Conservation (phyloP, 2,888 invertebrate genomes). For the Apantesis nais region DNA sequence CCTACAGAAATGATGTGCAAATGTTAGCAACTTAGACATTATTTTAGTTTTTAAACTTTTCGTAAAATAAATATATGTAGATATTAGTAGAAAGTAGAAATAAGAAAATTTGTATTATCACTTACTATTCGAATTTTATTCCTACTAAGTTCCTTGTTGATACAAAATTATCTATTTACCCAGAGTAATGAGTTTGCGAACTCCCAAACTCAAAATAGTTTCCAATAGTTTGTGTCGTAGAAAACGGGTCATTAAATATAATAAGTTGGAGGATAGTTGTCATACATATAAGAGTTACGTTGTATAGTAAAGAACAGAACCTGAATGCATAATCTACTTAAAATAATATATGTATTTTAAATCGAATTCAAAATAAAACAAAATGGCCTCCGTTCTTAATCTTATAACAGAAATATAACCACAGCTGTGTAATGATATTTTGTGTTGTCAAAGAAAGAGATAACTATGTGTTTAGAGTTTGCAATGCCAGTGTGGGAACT, state of each 20-base stretch:
- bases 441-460: neutral
- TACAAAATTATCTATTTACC: neutral
- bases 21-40: too few relatives aligned
- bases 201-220: neutral
- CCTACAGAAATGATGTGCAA: too few relatives aligned
- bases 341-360: neutral
- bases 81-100: neutral
- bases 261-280: conserved; percentile 11
- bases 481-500: neutral
- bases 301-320: neutral
- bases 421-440: neutral
- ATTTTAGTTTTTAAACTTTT: too few relatives aligned
- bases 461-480: neutral
- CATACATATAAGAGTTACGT: conserved; percentile 21
- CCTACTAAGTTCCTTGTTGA: neutral
- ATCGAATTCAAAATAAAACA: neutral
- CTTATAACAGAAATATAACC: neutral
- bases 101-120: neutral
- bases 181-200: neutral
- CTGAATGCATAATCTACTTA: neutral
- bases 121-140: neutral
- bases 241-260: neutral
- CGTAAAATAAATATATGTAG: neutral
- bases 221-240: conserved; percentile 13
- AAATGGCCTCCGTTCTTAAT: neutral